These are phyloP conservation scores for Podiceps cristatus DNA, from an alignment of 2,113 vertebrate genomes.

Conservation along the genomic window DNA sequence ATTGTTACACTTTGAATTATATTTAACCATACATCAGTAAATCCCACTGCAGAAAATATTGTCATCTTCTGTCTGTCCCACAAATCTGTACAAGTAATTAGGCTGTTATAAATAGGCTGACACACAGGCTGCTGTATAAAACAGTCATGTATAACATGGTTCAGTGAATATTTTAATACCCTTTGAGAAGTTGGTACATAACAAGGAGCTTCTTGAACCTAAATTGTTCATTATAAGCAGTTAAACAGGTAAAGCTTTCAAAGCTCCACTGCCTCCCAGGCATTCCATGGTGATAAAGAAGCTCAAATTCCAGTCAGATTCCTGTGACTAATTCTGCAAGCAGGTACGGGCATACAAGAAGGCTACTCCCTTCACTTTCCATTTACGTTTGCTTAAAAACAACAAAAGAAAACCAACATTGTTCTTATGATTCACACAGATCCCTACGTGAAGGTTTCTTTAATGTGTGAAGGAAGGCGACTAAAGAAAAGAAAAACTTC, in stretches of 20 bases:
- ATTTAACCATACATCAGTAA: background rate
- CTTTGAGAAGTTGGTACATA: background rate
- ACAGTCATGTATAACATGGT: background rate
- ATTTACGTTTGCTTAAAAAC: constrained; percentile 1
- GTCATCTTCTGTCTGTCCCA: background rate
- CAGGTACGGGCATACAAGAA: background rate
- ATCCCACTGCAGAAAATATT: background rate
- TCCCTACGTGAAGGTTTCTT: constrained; percentile 98
- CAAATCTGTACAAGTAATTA: constrained; percentile 10
- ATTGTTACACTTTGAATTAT: background rate
- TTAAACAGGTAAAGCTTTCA: constrained; percentile 17
- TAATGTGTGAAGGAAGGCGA: constrained; percentile 96
- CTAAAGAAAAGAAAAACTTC: constrained; percentile 99
- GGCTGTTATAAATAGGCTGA: constrained; percentile 23
- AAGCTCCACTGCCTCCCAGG: background rate
- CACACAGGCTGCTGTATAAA: background rate
- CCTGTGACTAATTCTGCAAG: background rate
- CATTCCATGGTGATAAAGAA: background rate
- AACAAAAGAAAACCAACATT: background rate
- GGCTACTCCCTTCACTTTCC: background rate
- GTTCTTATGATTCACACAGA: constrained; percentile 79
- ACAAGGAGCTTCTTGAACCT: constrained; percentile 46
- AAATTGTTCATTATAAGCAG: constrained; percentile 38
- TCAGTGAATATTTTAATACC: constrained; percentile 26
- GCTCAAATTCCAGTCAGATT: background rate